These are phyloP conservation scores for Promerops cafer DNA, from an alignment of 2,113 vertebrate species.

Conservation along the genomic window DNA sequence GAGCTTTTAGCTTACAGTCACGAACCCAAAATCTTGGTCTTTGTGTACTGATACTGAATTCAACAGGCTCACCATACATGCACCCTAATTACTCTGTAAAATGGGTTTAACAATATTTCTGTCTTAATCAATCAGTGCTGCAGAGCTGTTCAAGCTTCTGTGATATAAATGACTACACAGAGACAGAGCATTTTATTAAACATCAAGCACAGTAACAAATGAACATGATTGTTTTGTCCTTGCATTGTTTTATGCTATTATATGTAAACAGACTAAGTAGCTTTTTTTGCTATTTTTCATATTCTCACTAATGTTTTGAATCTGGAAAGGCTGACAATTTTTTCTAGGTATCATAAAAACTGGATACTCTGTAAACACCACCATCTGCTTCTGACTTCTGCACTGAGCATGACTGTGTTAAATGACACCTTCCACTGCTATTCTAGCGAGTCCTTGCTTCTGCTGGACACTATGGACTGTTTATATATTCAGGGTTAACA, in stretches of 20 bases:
- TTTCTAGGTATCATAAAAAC: background rate
- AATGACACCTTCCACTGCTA: background rate
- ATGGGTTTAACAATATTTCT: conserved; percentile 1
- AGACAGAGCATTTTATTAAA: background rate
- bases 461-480: background rate
- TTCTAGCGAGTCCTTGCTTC: background rate
- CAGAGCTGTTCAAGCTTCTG: background rate
- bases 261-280: background rate
- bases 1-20: background rate
- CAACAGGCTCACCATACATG: background rate
- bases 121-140: background rate
- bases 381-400: background rate
- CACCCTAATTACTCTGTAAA: background rate
- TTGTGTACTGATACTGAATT: background rate
- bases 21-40: background rate
- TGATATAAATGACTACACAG: background rate
- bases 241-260: background rate
- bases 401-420: background rate
- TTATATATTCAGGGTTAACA: background rate
- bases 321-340: background rate
- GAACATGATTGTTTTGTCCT: background rate
- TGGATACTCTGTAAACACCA: background rate
- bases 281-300: background rate
- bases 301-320: background rate
- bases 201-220: background rate